Evolutionary conservation across 2,888 invertebrate genomes (phyloP).

Genomic region (Drepanosiphum platanoidis): DNA sequence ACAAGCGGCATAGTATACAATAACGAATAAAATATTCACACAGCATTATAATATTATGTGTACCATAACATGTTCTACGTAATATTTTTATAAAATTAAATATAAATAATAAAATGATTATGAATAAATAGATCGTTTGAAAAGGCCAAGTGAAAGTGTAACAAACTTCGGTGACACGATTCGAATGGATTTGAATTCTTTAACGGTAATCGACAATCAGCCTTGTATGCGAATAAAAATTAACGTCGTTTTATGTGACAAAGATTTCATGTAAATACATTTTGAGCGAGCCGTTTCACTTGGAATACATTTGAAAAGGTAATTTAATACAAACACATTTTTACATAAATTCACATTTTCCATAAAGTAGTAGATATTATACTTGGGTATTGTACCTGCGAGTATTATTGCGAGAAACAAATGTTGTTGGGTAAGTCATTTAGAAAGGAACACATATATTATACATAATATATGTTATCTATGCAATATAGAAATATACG

Average conservation of each 20-base stretch:
- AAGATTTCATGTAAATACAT: neutral
- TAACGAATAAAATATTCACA: neutral
- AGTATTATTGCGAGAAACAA: neutral
- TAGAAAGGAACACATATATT: neutral
- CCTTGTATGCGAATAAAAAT: conserved; percentile 33
- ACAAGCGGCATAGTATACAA: too few species aligned
- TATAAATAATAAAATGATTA: neutral
- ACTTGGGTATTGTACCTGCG: neutral
- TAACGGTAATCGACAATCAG: conserved; percentile 23
- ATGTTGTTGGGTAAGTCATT: neutral
- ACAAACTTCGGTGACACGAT: conserved; percentile 26
- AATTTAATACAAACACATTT: neutral
- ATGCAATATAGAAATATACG: too few species aligned
- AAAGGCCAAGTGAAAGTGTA: conserved; percentile 51
- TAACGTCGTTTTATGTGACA: conserved; percentile 21
- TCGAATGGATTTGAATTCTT: conserved; percentile 25
- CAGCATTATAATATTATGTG: neutral
- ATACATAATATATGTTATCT: neutral
- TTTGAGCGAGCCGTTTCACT: conserved; percentile 1
- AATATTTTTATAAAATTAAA: conserved; percentile 2
- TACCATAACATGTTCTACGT: neutral
- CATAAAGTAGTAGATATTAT: neutral
- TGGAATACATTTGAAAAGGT: conserved; percentile 8
- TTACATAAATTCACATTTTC: neutral
- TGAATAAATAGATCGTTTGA: neutral